Percentiles rank a stretch among this genome's conserved stretches.
Evolutionary conservation across 2,113 vertebrate genomes (phyloP).

Genomic region (Mustela nigripes): DNA sequence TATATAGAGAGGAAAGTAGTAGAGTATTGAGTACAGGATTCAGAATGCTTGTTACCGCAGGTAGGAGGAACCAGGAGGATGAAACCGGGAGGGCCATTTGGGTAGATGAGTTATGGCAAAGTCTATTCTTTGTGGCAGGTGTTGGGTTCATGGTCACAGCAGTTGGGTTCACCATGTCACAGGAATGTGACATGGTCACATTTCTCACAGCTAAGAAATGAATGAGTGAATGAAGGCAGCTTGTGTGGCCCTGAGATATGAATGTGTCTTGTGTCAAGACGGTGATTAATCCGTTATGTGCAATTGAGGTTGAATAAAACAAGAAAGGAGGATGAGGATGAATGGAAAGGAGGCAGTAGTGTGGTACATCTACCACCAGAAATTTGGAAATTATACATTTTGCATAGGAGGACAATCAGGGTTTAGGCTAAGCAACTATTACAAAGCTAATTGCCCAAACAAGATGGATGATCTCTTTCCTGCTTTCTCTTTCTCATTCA

Average conservation of each 20-base stretch:
- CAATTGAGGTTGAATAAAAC: not conserved
- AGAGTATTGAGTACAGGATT: not conserved
- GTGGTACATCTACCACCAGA: not conserved
- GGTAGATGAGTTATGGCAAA: not conserved
- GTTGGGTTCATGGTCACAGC: not conserved
- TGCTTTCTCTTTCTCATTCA: not conserved
- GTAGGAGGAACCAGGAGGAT: not conserved
- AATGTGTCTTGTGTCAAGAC: not conserved
- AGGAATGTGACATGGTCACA: not conserved
- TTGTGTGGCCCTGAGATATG: not conserved
- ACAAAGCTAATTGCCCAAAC: not conserved
- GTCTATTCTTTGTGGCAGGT: not conserved
- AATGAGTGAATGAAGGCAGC: not conserved
- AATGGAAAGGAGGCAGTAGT: not conserved
- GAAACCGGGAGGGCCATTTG: not conserved
- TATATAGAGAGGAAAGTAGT: not conserved
- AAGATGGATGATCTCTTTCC: not conserved
- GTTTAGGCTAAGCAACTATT: not conserved
- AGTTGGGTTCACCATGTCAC: no score
- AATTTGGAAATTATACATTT: conserved; percentile 27
- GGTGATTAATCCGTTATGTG: not conserved
- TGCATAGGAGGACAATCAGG: not conserved
- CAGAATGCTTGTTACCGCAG: not conserved
- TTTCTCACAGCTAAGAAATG: not conserved
- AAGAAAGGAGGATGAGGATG: not conserved